Base-by-base conservation (phyloP, 1,140 invertebrate species). In the Drosophila seguyi region DNA sequence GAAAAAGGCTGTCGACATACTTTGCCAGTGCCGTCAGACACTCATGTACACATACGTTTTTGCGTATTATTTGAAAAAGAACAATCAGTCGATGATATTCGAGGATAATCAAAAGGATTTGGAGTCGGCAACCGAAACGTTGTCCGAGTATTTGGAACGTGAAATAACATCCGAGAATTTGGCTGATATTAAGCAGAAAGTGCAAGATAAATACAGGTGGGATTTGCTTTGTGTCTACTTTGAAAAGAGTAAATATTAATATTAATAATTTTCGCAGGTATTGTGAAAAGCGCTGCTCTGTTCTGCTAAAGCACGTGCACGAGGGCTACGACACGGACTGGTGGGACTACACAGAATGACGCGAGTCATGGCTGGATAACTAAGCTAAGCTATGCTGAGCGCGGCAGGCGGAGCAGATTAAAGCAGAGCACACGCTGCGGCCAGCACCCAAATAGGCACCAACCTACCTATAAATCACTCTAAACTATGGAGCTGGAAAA, bases 21-120 rank as follows among this genome's bases (percentile, higher is more conserved):
- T 99, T 29, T 99, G 98, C 94, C 97, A 98, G 92, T 99, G 99
- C 94, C 95, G 99, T 65, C 98, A 99, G 93, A 99, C 98, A 22
- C 94, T 99, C 11, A 99, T 99, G 98, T 99, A 98, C 94, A 99
- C 99, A 58, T 99, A 99, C 93, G 98, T 99, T 58, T 99, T 99
- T 95, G 99, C 99, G 83, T 99, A 98, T 94, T 99, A 99, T 93
- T 95, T 99, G 87, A 95, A 96, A 91, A 99, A 98, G 94, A 99
- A 99, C 94, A 99, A 99, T 95, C 98, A 99, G 93, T 99, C 98
- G 85, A 97, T 98, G 93, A 99, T 99, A 91, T 99, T 99, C 94
- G 98, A 99, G 94, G 98, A 99, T 93, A 99, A 99, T 95, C 99
- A 99, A 95, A 97, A 97, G 92, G 99, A 99, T 95, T 94, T 99